These are phyloP conservation scores for Chloebia gouldiae DNA, from an alignment of 2,113 vertebrate species.

Conservation along the genomic window DNA sequence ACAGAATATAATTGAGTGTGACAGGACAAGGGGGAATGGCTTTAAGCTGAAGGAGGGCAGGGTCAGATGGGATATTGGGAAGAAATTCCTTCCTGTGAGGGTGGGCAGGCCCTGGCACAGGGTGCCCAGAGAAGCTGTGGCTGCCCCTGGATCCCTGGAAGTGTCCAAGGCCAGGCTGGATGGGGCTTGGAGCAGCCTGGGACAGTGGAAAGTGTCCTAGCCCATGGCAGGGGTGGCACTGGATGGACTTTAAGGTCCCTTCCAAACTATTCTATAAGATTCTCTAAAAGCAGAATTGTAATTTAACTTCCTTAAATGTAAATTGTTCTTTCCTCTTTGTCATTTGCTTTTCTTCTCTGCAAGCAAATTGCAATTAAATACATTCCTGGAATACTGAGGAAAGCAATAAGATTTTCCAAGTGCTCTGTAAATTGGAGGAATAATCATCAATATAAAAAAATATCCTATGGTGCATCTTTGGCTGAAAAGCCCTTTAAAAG, in stretches of 20 bases:
- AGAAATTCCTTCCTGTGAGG: fast-evolving
- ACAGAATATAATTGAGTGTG: neutral
- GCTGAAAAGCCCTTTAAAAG: neutral
- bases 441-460: neutral
- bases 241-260: fast-evolving
- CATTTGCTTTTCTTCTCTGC: neutral
- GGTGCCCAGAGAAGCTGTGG: neutral
- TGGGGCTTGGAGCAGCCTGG: fast-evolving
- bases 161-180: neutral
- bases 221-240: neutral
- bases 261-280: neutral
- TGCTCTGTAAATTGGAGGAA: neutral
- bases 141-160: neutral
- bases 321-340: neutral
- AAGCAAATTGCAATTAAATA: neutral
- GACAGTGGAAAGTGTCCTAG: fast-evolving
- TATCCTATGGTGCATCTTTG: neutral
- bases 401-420: neutral
- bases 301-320: neutral
- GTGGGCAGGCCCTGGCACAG: neutral
- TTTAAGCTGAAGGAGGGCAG: neutral
- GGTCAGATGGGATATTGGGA: neutral
- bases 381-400: neutral
- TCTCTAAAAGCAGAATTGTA: neutral
- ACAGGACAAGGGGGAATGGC: neutral